Conservation (phyloP, 2,113 vertebrate species). For the Gracilinanus agilis region DNA sequence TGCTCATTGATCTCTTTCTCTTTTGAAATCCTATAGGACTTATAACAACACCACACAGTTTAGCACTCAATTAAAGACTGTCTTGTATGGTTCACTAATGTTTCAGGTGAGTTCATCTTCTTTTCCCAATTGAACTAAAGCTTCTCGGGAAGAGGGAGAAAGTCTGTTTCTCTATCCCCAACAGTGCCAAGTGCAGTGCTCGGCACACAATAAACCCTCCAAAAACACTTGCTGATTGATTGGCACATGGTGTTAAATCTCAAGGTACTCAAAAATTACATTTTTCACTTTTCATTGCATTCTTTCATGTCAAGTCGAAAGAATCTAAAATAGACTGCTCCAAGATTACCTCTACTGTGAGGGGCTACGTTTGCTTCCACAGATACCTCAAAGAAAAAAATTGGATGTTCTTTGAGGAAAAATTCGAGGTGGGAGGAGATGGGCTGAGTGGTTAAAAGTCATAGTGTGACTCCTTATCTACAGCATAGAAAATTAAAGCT, state of each 20-base stretch:
- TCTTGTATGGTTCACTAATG: background rate
- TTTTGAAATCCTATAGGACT: background rate
- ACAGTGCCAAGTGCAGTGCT: background rate
- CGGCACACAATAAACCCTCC: background rate
- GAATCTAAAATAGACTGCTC: background rate
- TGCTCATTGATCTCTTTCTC: background rate
- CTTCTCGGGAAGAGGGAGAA: background rate
- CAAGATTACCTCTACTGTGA: background rate
- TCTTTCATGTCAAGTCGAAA: accelerated
- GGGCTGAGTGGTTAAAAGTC: background rate
- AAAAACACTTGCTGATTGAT: accelerated
- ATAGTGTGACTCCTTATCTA: background rate
- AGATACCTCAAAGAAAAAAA: accelerated
- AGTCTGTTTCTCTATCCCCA: background rate
- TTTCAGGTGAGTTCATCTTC: background rate
- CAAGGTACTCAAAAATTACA: background rate
- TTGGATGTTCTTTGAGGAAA: accelerated
- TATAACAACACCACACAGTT: background rate
- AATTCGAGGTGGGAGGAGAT: accelerated
- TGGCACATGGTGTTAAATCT: background rate
- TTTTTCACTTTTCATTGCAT: background rate
- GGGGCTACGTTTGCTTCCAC: background rate
- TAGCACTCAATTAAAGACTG: background rate
- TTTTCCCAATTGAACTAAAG: background rate
- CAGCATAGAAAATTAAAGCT: background rate